Percentiles rank a stretch among this genome's conserved stretches.
Conservation (phyloP, 2,888 invertebrate genomes). For the Eupithecia centaureata region DNA sequence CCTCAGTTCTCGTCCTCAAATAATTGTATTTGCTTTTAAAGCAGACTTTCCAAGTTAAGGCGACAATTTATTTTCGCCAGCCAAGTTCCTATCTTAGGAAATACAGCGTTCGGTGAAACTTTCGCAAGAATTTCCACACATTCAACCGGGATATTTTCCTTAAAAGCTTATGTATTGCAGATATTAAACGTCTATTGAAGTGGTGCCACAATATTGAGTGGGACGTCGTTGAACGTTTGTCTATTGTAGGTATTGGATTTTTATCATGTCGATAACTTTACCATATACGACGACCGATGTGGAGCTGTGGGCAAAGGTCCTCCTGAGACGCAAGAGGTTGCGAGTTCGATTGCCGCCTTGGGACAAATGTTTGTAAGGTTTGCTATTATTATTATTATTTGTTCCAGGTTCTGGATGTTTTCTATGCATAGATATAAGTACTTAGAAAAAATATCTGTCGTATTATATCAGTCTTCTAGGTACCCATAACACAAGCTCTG, state of each 20-base stretch:
- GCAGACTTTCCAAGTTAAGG: slow-evolving; percentile 34
- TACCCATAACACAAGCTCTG: too few relatives aligned
- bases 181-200: slow-evolving; percentile 2
- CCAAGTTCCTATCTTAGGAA: slow-evolving; percentile 46
- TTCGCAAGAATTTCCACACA: slow-evolving; percentile 30
- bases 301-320: too few relatives aligned
- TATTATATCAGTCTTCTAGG: too few relatives aligned
- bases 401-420: too few relatives aligned
- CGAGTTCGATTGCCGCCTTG: too few relatives aligned
- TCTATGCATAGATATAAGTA: too few relatives aligned
- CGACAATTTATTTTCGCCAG: slow-evolving; percentile 48
- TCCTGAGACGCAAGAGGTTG: too few relatives aligned
- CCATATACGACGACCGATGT: too few relatives aligned
- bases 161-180: slow-evolving; percentile 18
- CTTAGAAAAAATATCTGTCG: too few relatives aligned
- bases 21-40: slow-evolving; percentile 42
- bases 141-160: slow-evolving; percentile 28
- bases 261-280: too few relatives aligned
- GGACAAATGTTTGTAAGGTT: too few relatives aligned
- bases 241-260: not conserved
- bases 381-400: too few relatives aligned
- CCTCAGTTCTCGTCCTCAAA: slow-evolving; percentile 18
- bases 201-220: not conserved
- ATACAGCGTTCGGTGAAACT: slow-evolving; percentile 40
- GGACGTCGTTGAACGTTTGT: not conserved